These are phyloP conservation scores for Anguilla obscura DNA, from an alignment of 2,797 vertebrate species.

Conservation along the genomic window DNA sequence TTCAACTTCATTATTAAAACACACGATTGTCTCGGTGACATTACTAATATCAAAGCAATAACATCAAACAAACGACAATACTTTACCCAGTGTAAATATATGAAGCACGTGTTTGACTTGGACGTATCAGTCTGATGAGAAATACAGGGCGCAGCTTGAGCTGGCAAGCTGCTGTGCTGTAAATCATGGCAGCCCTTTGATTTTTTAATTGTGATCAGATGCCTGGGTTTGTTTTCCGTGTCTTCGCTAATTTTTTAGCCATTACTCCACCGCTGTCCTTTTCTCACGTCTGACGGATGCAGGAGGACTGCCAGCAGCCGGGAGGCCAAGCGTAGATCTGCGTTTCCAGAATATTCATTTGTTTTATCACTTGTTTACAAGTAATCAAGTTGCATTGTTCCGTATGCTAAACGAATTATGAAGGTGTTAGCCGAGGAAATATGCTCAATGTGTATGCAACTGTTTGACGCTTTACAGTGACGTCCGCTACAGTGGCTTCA, in stretches of 20 bases:
- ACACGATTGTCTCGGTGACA: background rate
- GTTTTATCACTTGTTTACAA: background rate
- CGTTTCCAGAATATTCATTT: background rate
- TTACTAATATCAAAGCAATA: background rate
- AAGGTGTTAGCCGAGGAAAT: background rate
- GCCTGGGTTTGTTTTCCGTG: conserved; percentile 8
- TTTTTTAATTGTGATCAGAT: background rate
- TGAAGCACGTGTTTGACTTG: background rate
- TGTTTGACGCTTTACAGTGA: background rate
- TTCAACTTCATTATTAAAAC: background rate
- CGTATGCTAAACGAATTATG: background rate
- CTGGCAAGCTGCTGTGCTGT: conserved; percentile 1
- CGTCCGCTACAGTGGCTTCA: no score
- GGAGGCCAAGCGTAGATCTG: background rate
- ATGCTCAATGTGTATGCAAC: background rate
- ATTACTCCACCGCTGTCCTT: background rate
- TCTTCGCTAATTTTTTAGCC: background rate
- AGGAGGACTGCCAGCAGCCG: background rate
- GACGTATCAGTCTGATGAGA: background rate
- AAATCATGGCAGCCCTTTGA: background rate
- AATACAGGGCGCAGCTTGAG: background rate
- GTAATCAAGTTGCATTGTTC: background rate
- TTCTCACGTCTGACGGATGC: background rate
- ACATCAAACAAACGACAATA: background rate
- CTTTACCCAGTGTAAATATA: background rate